Base-by-base conservation (phyloP, 2,888 invertebrate genomes). In the Tenthredo livida region DNA sequence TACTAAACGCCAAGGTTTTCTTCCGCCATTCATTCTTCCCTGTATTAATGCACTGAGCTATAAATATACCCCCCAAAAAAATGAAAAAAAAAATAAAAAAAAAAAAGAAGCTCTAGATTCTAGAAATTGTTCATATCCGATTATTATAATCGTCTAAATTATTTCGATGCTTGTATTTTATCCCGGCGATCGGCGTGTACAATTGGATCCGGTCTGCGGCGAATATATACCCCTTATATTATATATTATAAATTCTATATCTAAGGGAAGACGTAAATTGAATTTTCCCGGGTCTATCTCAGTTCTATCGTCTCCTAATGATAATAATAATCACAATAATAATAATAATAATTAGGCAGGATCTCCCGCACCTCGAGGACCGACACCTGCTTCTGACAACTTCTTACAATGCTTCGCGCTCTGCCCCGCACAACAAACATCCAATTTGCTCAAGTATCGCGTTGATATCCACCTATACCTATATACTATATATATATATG, bases 391-490 rank as follows among this genome's bases (percentile, higher is more conserved):
- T 84, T 78, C 87, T 91, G 91, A 91, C 91, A 91, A 88, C 89
- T 89, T 89, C 87, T 88, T 33, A 89, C 89, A 89, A 90, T 88
- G 86, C 88, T 85, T 87, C 87, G 77, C 85, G 67, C 33, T 17
- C 54, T 84, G 17, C 29, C 2, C 80, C 37, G 58, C 21, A 29
- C 33, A 67, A 86, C 85, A 85, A 88, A 88, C 88, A 89, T 91
- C 88, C 91, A 91, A 91, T 91, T 91, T 91, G 88, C 89, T 91
- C 90, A 86, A 91, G 91, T 90, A 87, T 86, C 84, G 12, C 77
- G 33, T 47, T 47, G 33, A 33, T 65, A 10, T 72, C 7, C 17
- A 25, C 33, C 33, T 1, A 43, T 10, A 0, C 15, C 3, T 47
- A 29, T 2, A 1, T 29, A 29, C 2, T 29, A 29, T 29, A 29